Evolutionary conservation across 1,140 invertebrate species (phyloP), one percentile per base, ranked within the genome.

Genomic region (Bombus fervidus): DNA sequence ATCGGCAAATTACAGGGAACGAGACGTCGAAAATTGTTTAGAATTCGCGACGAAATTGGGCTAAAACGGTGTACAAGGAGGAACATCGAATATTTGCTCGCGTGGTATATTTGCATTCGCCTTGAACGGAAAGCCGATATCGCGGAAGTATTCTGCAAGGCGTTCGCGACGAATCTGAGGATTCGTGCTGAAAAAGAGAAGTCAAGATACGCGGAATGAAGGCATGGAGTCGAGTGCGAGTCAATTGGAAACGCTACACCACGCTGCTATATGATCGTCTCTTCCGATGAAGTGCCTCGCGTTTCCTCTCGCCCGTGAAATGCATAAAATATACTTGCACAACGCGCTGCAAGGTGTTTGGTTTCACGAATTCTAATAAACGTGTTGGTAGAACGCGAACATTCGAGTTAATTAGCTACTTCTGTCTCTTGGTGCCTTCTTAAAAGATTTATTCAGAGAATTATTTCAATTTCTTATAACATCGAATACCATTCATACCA

Each of bases 231-330:
- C 31, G 66, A 37, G 43, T 57, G 34, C 31, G 43, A 41, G 66
- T 57, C 66, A 39, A 81, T 69, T 28, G 78, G 66, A 57, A 80
- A 80, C 41, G 77, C 3, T 53, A 66, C 76, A 66, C 37, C 39
- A 57, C 18, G 18, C 18, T 53, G 47, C 18, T 53, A 53, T 53
- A 53, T 18, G 47, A 53, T 53, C 47, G 47, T 53, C 47, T 53
- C 47, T 53, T 22, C 47, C 47, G 47, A 53, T 53, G 47, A 53
- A 53, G 47, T 53, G 47, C 47, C 47, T 53, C 18, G 47, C 18
- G 47, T 53, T 53, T 53, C 47, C 47, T 22, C 18, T 53, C 41
- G 39, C 8, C 37, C 25, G 25, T 43, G 8, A 47, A 31, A 73
- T 34, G 34, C 53, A 59, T 76, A 15, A 39, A 59, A 59, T 59